phyloP scores from a whole-genome alignment of 2,888 invertebrate species.

The Pammene aurita region DNA sequence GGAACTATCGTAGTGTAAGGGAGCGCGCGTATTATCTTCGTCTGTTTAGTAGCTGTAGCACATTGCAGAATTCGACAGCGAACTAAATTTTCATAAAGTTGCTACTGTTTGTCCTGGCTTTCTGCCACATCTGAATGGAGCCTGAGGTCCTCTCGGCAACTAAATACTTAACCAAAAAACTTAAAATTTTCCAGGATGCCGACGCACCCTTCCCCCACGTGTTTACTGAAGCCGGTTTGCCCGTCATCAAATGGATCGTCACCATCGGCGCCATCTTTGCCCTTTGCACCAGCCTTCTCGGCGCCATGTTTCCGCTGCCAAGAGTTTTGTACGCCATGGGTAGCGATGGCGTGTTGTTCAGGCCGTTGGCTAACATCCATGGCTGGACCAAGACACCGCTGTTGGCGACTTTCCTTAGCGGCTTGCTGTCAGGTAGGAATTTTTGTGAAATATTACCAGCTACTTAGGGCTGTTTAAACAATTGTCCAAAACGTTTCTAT shows the following conservation, averaged over 20 bases:
- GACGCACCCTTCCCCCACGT: slow-evolving; percentile 95
- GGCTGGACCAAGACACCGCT: slow-evolving; percentile 90
- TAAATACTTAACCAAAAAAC: background rate
- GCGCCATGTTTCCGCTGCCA: slow-evolving; percentile 94
- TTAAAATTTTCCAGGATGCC: slow-evolving; percentile 81
- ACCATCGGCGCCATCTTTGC: slow-evolving; percentile 96
- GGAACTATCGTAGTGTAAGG: too few species aligned
- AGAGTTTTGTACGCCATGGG: slow-evolving; percentile 96
- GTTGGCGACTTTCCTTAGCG: slow-evolving; percentile 89
- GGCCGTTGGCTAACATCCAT: slow-evolving; percentile 87
- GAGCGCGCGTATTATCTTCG: too few species aligned
- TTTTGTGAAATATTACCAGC: background rate
- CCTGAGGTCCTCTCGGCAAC: too few species aligned
- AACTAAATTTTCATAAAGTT: too few species aligned
- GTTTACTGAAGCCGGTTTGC: slow-evolving; percentile 90
- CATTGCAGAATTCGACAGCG: too few species aligned
- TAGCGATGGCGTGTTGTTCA: slow-evolving; percentile 93
- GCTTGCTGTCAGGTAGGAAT: slow-evolving; percentile 88
- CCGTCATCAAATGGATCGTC: slow-evolving; percentile 93
- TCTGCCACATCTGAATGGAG: too few species aligned
- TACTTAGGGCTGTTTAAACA: too few species aligned
- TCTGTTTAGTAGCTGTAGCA: too few species aligned
- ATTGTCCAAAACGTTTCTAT: too few species aligned
- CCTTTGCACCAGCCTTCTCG: slow-evolving; percentile 92
- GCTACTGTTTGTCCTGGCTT: too few species aligned